A percentile compares a stretch with the other conserved stretches of the same genome.
Conservation (phyloP, 1,140 invertebrate genomes). For the Conus ventricosus region DNA sequence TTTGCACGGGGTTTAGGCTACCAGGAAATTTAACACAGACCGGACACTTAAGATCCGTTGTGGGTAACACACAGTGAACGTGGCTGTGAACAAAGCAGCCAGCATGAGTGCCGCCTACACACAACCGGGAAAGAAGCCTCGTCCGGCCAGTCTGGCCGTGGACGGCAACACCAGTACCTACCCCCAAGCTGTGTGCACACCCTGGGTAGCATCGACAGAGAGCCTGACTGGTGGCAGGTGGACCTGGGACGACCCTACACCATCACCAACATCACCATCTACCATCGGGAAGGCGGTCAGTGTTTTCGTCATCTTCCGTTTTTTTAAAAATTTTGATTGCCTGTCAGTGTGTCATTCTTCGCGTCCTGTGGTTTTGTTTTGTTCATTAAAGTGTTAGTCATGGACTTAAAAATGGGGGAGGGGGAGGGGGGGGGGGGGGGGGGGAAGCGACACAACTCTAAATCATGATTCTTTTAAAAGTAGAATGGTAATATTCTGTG, state of each 20-base stretch:
- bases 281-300: background rate
- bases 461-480: too few relatives aligned
- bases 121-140: background rate
- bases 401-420: too few relatives aligned
- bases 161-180: background rate
- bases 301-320: background rate
- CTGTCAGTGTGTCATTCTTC: too few relatives aligned
- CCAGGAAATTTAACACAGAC: too few relatives aligned
- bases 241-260: background rate
- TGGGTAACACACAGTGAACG: background rate
- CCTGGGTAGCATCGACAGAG: background rate
- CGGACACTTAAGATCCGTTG: too few relatives aligned
- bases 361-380: too few relatives aligned
- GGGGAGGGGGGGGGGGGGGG: too few relatives aligned
- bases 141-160: background rate
- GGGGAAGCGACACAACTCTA: too few relatives aligned
- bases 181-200: background rate
- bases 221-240: background rate
- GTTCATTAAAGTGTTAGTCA: too few relatives aligned
- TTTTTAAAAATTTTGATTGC: background rate
- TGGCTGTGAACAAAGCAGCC: background rate
- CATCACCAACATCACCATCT: conserved; percentile 12
- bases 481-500: too few relatives aligned
- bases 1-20: too few relatives aligned
- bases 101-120: background rate